Conservation (phyloP, 2,888 invertebrate species). For the Marronus borbonicus region DNA sequence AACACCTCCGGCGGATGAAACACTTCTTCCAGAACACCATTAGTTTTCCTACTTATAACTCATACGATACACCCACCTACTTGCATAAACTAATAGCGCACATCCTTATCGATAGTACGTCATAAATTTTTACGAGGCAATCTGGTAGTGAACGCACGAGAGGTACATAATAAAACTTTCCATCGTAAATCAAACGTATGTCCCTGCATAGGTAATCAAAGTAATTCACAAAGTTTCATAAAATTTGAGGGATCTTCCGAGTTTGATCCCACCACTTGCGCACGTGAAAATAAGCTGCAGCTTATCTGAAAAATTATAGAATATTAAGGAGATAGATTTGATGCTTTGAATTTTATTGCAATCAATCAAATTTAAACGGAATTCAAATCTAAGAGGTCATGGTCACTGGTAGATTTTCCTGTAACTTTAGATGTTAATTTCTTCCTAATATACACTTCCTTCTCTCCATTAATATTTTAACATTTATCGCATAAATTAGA, state of each 20-base stretch:
- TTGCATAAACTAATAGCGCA: background rate
- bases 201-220: conserved; percentile 28
- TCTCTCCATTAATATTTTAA: no score
- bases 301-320: no score
- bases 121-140: conserved; percentile 40
- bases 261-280: background rate
- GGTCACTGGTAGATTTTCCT: no score
- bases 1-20: no score
- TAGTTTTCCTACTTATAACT: background rate
- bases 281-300: background rate
- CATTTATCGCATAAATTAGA: no score
- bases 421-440: no score
- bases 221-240: conserved; percentile 18
- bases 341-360: no score
- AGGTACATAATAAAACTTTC: conserved; percentile 28
- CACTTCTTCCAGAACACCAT: background rate
- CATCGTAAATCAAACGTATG: conserved; percentile 31
- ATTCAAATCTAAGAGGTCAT: no score
- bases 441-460: no score
- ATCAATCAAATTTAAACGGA: no score
- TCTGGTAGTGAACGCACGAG: conserved; percentile 23
- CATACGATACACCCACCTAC: background rate
- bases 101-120: conserved; percentile 19
- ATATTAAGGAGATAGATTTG: no score
- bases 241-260: background rate